Base-by-base conservation (phyloP, 1,140 invertebrate species). In the Drosophila burlai region DNA sequence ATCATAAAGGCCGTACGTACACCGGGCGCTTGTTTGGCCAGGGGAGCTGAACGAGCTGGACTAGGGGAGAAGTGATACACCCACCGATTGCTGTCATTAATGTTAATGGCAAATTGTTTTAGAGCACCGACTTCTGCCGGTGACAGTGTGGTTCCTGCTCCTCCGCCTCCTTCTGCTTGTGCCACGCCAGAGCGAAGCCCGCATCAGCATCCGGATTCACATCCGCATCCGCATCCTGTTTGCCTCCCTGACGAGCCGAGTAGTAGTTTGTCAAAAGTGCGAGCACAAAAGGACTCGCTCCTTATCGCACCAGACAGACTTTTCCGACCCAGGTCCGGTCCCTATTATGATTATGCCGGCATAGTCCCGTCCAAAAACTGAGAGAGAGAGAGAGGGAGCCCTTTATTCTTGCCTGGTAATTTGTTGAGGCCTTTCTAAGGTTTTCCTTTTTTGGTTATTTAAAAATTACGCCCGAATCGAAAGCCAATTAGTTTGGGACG, bases 1-100 rank as follows among this genome's bases (percentile, higher is more conserved):
- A 87, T 87, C 84, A 87, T 87, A 87, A 89, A 83, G 67, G 60
- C 61, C 52, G 45, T 29, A 57, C 36, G n/a, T 42, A 45, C 8
- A n/a, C 29, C 38, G 40, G 9, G 1, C 45, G 13, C n/a, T 49
- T 75, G 69, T 58, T 65, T 58, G 60, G 45, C 40, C 21, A 10
- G 29, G 45, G 36, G 21, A 36, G 4, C 54, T 58, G 55, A 21
- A 13, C 18, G 18, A 31, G 26, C 26, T 26, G 26, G 26, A 26
- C 26, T 4, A 6, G 18, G 24, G 18, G 34, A 26, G 21, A n/a
- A n/a, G 38, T 21, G 38, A 59, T 59, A 60, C 67, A 59, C 75
- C 40, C 74, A 63, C 46, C 76, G 59, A 77, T 77, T 46, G 75
- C 63, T 67, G 54, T 77, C 63, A 54, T 77, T 67, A 77, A 77